Conservation (phyloP, 1,140 invertebrate genomes). For the Orussus abietinus region DNA sequence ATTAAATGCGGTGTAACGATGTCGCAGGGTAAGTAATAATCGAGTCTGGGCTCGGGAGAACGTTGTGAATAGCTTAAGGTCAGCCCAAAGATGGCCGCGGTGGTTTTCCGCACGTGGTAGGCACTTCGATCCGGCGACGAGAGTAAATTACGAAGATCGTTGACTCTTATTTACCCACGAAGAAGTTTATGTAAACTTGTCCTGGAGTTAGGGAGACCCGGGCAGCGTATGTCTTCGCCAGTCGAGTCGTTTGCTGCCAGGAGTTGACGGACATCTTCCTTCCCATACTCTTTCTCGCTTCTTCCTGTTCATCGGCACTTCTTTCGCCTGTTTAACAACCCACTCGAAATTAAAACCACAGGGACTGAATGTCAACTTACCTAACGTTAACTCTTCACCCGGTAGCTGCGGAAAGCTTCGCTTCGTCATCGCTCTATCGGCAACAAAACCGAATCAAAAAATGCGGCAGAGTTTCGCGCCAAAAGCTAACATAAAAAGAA, state of each 20-base stretch:
- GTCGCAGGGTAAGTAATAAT: not conserved
- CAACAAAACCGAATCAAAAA: conserved; percentile 8
- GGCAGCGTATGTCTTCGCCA: conserved; percentile 43
- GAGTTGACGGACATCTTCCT: conserved; percentile 39
- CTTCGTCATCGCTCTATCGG: conserved; percentile 15
- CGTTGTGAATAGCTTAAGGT: not conserved
- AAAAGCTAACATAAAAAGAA: no score
- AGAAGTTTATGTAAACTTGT: conserved; percentile 44
- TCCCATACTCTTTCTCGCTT: conserved; percentile 19
- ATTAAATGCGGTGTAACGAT: conserved; percentile 6
- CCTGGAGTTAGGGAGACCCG: conserved; percentile 29
- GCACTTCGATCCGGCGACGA: conserved; percentile 2
- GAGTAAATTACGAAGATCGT: conserved; percentile 15
- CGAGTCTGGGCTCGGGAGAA: no score
- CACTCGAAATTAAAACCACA: conserved; percentile 21
- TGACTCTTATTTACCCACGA: conserved; percentile 43
- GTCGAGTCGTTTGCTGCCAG: conserved; percentile 6
- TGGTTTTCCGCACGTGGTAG: no score
- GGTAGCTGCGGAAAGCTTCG: not conserved
- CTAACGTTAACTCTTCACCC: conserved; percentile 8
- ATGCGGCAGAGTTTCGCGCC: no score
- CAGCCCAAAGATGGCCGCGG: no score
- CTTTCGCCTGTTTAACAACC: conserved; percentile 9
- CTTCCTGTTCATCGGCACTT: conserved; percentile 10
- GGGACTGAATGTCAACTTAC: conserved; percentile 15